Conservation (phyloP, 2,113 vertebrate genomes). For the Tragulus kanchil region DNA sequence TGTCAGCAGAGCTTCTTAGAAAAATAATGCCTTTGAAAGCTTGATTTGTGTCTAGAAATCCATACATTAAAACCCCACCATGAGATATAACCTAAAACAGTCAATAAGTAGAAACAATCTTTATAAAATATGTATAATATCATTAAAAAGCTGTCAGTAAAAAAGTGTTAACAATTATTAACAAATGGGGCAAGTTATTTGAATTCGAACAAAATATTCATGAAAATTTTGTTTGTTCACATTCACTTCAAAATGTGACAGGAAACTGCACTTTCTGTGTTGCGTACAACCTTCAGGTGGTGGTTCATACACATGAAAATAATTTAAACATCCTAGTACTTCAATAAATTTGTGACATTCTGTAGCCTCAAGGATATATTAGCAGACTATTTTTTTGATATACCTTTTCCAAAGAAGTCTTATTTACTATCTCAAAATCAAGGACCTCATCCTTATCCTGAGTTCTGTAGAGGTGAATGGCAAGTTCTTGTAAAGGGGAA, state of each 20-base stretch:
- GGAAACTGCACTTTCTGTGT: not conserved
- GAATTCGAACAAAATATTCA: constrained; percentile 6
- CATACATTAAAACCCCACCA: not conserved
- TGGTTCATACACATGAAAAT: constrained; percentile 35
- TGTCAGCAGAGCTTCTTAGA: not conserved
- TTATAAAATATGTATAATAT: not conserved
- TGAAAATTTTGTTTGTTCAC: not conserved
- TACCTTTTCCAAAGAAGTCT: constrained; percentile 17
- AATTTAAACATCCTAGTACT: constrained; percentile 38
- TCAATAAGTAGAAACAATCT: not conserved
- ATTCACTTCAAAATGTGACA: not conserved
- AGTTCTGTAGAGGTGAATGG: not conserved
- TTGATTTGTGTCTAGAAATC: not conserved
- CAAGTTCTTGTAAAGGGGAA: not conserved
- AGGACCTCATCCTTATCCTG: not conserved
- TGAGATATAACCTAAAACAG: not conserved
- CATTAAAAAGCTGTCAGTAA: not conserved
- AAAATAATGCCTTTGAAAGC: not conserved
- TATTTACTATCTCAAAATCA: constrained; percentile 16
- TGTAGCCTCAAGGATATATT: constrained; percentile 32
- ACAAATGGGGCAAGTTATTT: not conserved
- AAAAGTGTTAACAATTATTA: constrained; percentile 3
- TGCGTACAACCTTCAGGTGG: not conserved
- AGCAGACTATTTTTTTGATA: not conserved
- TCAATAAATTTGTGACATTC: not conserved